A percentile compares a stretch with the other conserved stretches of the same genome.
These are phyloP conservation scores for Serranochromis macrocephalus DNA, from an alignment of 2,113 vertebrate genomes.

Conservation along the genomic window DNA sequence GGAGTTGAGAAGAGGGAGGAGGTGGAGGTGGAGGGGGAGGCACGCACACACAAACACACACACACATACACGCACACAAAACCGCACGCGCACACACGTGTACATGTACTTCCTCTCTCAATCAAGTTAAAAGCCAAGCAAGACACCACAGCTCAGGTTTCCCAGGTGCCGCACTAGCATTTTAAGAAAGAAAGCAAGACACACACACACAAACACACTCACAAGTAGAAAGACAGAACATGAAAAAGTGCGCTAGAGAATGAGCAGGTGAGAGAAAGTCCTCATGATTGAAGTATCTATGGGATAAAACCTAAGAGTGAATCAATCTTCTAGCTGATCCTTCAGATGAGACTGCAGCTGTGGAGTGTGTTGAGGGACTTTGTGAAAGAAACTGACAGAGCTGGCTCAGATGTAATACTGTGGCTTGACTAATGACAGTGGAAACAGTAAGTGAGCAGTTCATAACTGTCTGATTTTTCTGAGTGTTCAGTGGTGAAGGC, in stretches of 20 bases:
- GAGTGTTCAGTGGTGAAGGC: not conserved
- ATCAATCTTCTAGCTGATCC: slow-evolving; percentile 39
- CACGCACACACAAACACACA: not conserved
- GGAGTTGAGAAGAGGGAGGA: not conserved
- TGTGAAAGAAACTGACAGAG: slow-evolving; percentile 15
- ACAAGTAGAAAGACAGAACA: not conserved
- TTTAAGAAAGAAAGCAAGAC: not conserved
- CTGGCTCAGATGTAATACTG: slow-evolving; percentile 1
- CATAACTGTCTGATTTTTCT: slow-evolving; percentile 11
- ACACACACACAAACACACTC: not conserved
- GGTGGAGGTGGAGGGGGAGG: not conserved
- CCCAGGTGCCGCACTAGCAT: not conserved
- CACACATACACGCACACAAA: not conserved
- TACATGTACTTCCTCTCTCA: not conserved
- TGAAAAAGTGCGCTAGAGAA: not conserved
- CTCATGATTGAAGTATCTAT: slow-evolving; percentile 21
- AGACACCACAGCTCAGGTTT: slow-evolving; percentile 3
- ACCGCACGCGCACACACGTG: not conserved
- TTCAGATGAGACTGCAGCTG: slow-evolving; percentile 19
- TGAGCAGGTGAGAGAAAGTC: not conserved
- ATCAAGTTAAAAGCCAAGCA: slow-evolving; percentile 50
- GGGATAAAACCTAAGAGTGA: slow-evolving; percentile 28
- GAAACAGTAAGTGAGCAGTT: slow-evolving; percentile 18
- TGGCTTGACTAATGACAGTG: slow-evolving; percentile 13
- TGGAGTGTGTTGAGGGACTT: not conserved